These are phyloP conservation scores for Planococcus citri DNA, from an alignment of 1,140 invertebrate genomes.

Conservation along the genomic window DNA sequence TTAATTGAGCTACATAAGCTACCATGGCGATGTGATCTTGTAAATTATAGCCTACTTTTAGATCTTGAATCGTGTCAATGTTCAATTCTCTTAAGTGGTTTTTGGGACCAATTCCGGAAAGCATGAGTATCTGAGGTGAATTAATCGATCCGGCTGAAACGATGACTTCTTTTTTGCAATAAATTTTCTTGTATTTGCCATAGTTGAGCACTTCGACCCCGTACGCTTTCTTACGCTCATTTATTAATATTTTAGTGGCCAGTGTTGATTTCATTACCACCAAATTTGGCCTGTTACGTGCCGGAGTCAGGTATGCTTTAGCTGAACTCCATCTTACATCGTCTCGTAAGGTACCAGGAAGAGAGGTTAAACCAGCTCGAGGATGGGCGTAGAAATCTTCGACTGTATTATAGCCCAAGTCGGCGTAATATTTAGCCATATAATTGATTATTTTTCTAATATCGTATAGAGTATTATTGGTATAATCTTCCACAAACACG, in stretches of 20 bases:
- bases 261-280: slow-evolving; percentile 39
- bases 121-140: slow-evolving; percentile 33
- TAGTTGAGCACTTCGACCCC: slow-evolving; percentile 25
- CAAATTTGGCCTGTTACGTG: slow-evolving; percentile 40
- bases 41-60: slow-evolving; percentile 63
- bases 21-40: slow-evolving; percentile 62
- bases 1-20: slow-evolving; percentile 57
- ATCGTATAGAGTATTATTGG: background rate
- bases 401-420: background rate
- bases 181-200: slow-evolving; percentile 23
- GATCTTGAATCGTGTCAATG: slow-evolving; percentile 50
- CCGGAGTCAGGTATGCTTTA: slow-evolving; percentile 43
- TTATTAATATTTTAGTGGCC: slow-evolving; percentile 41
- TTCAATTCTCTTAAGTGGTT: slow-evolving; percentile 30
- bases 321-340: slow-evolving; percentile 43
- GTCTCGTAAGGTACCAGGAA: slow-evolving; percentile 32
- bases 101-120: slow-evolving; percentile 36
- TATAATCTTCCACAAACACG: slow-evolving; percentile 22
- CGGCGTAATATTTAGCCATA: background rate
- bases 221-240: slow-evolving; percentile 31
- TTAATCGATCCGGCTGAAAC: slow-evolving; percentile 30
- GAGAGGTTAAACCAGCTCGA: slow-evolving; percentile 40
- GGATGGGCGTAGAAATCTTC: slow-evolving; percentile 10
- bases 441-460: background rate
- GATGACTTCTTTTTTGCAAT: slow-evolving; percentile 29